These are phyloP conservation scores for Alligator sinensis DNA, from an alignment of 2,113 vertebrate species.

Conservation along the genomic window DNA sequence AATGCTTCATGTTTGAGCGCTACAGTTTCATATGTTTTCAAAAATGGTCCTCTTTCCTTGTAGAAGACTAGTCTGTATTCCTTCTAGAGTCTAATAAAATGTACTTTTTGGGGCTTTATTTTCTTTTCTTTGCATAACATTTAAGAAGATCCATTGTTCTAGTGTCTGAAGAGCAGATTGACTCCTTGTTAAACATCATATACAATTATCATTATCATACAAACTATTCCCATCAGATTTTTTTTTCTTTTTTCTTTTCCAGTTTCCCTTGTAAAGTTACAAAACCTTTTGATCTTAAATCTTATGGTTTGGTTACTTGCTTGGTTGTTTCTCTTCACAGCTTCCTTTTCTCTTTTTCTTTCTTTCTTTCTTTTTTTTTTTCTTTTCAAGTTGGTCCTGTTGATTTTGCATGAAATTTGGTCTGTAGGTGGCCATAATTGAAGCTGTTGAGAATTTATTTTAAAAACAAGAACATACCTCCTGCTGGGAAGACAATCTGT, in stretches of 20 bases:
- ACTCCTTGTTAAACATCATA: neutral
- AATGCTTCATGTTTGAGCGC: neutral
- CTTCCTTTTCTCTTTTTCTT: neutral
- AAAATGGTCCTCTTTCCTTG: neutral
- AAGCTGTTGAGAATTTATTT: constrained; percentile 58
- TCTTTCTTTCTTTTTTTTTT: neutral
- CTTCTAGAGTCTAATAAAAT: neutral
- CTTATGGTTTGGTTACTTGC: neutral
- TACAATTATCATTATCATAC: neutral
- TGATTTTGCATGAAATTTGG: constrained; percentile 51
- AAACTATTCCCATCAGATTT: neutral
- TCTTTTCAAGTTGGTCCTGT: neutral
- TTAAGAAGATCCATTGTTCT: neutral
- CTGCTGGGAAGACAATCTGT: constrained; percentile 28
- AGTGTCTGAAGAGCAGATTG: neutral
- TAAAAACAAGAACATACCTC: constrained; percentile 54
- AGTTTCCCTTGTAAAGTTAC: neutral
- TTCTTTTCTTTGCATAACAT: neutral
- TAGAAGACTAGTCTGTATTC: neutral
- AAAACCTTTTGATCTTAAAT: neutral
- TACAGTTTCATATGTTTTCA: neutral
- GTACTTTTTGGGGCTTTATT: neutral
- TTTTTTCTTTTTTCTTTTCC: neutral
- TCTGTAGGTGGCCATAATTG: constrained; percentile 51
- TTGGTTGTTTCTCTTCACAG: neutral